Evolutionary conservation across 2,888 invertebrate genomes (phyloP).

Genomic region (Caenorhabditis sp.): DNA sequence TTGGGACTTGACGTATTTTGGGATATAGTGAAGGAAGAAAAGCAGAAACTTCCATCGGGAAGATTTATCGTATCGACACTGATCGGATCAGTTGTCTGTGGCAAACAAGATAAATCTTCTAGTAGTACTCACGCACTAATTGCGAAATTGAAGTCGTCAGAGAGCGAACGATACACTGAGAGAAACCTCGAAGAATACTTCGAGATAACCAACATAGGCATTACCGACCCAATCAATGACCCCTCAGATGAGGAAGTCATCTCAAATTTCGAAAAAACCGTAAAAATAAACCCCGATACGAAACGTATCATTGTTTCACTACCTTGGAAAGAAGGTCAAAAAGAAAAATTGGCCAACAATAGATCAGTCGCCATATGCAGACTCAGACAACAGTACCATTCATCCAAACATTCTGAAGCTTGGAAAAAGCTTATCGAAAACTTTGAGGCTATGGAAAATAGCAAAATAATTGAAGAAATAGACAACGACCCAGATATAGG

Average conservation of each 20-base stretch:
- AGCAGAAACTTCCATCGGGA: constrained; percentile 8
- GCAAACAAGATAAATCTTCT: too few relatives aligned
- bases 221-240: neutral
- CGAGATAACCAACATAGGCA: constrained; percentile 10
- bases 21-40: neutral
- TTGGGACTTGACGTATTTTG: neutral
- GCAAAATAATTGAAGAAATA: too few relatives aligned
- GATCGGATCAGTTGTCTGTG: too few relatives aligned
- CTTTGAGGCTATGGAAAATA: neutral
- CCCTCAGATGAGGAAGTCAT: constrained; percentile 4
- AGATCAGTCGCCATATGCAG: neutral
- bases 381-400: neutral
- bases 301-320: constrained; percentile 1
- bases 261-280: neutral
- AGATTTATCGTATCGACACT: neutral
- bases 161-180: too few relatives aligned
- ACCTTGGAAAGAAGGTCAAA: constrained; percentile 2
- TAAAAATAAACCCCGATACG: neutral
- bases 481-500: too few relatives aligned
- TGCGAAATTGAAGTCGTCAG: too few relatives aligned
- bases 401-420: neutral
- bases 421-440: neutral
- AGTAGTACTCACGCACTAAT: too few relatives aligned
- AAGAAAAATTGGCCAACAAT: neutral
- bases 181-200: too few relatives aligned